Evolutionary conservation across 2,113 vertebrate genomes (phyloP), one percentile per base, ranked within the genome.

Genomic region (Saimiri boliviensis): DNA sequence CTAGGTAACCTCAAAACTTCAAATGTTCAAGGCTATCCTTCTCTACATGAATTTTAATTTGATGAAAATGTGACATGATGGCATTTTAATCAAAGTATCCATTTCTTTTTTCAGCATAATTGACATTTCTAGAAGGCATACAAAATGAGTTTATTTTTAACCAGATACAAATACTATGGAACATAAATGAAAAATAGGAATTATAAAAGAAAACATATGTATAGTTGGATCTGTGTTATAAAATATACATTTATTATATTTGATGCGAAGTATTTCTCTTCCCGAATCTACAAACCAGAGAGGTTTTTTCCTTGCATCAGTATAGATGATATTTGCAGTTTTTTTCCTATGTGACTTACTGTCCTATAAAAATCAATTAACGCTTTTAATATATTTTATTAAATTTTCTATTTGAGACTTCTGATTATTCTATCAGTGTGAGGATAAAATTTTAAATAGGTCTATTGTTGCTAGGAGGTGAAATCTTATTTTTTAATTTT

Each of bases 11-110:
- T 96, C 54, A 86, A 94, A 96, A 84, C 27, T 89, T 95, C 86
- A 96, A 17, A 49, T 68, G 17, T 94, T 96, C 95, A 97, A 96
- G 60, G 93, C 27, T 96, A 45, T 93, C 68, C 52, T 95, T 71
- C 35, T 58, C 77, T 74, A 54, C 52, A 30, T 83, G 42, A 23
- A 47, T 92, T 97, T 97, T 89, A 94, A 79, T 84, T 56, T 58
- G 27, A 87, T 87, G 76, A 91, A 94, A 89, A 56, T 70, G 35
- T 92, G 83, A 49, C 37, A 71, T 84, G 27, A 63, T 93, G 56
- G 11, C 37, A 94, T 96, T 96, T 96, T 95, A 97, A 96, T 83
- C 8, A 23, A 89, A 77, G 52, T 86, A 73, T 85, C 54, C 21
- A 92, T 82, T 97, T 79, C 35, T 79, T 96, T 93, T 94, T 86